Evolutionary conservation across 2,888 invertebrate species (phyloP).

Genomic region (Beris chalybata): DNA sequence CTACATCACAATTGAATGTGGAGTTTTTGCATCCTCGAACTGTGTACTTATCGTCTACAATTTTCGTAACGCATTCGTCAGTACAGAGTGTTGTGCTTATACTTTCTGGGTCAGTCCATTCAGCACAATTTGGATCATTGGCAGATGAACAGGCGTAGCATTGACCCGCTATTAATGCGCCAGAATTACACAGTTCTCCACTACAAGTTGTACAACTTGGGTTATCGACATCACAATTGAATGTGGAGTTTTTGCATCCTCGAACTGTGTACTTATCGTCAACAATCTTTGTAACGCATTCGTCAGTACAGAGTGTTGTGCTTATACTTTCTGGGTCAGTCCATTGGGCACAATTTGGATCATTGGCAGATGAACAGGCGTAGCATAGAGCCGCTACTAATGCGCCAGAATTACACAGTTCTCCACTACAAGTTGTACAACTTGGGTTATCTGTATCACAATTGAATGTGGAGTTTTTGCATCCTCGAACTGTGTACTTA

Average conservation of each 20-base stretch:
- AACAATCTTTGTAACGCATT: slow-evolving; percentile 7
- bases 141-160: slow-evolving; percentile 48
- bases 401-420: slow-evolving; percentile 43
- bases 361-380: slow-evolving; percentile 44
- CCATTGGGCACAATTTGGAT: slow-evolving; percentile 48
- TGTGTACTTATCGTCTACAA: slow-evolving; percentile 36
- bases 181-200: slow-evolving; percentile 44
- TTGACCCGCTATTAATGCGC: neutral
- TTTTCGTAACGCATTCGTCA: slow-evolving; percentile 22
- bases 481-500: slow-evolving; percentile 45
- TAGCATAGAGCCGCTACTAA: slow-evolving; percentile 42
- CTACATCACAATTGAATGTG: slow-evolving; percentile 35
- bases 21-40: slow-evolving; percentile 48
- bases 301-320: slow-evolving; percentile 40
- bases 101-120: slow-evolving; percentile 45
- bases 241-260: slow-evolving; percentile 44
- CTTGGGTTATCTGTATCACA: neutral
- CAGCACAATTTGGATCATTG: slow-evolving; percentile 45
- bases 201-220: slow-evolving; percentile 41
- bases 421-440: slow-evolving; percentile 42
- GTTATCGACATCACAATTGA: neutral
- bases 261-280: slow-evolving; percentile 42
- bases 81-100: slow-evolving; percentile 40
- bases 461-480: slow-evolving; percentile 36
- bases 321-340: slow-evolving; percentile 41